Percentiles rank a stretch among this genome's conserved stretches.
phyloP scores from a whole-genome alignment of 2,113 vertebrate species.

The Chloroceryle aenea region DNA sequence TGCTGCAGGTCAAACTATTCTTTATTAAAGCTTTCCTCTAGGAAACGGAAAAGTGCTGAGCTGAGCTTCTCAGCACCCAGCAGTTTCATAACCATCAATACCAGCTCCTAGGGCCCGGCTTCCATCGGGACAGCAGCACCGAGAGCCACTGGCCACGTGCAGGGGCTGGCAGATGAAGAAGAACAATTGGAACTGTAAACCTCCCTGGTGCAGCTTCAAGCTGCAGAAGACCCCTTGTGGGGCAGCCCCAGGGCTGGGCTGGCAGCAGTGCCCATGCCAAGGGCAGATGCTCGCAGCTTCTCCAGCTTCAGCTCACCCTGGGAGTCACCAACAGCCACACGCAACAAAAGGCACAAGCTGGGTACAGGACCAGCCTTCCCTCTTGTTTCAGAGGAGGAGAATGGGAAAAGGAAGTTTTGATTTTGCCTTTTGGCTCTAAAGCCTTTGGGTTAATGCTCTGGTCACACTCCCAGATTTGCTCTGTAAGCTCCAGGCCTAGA shows the following conservation, averaged over 20 bases:
- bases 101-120: accelerated
- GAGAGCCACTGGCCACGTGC: not conserved
- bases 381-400: not conserved
- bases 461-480: not conserved
- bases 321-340: not conserved
- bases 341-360: not conserved
- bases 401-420: not conserved
- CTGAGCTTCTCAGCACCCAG: not conserved
- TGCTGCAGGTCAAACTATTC: constrained; percentile 15
- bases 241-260: not conserved
- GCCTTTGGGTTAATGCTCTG: not conserved
- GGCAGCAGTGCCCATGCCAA: not conserved
- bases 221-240: not conserved
- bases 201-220: not conserved
- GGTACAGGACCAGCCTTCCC: not conserved
- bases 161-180: not conserved
- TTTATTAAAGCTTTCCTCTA: not conserved
- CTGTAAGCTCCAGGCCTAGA: not conserved
- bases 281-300: not conserved
- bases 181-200: not conserved
- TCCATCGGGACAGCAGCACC: not conserved
- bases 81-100: not conserved
- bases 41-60: constrained; percentile 10
- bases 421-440: not conserved
- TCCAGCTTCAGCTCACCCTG: not conserved